Evolutionary conservation across 2,113 vertebrate species (phyloP).

Genomic region (Callaeas wilsoni): DNA sequence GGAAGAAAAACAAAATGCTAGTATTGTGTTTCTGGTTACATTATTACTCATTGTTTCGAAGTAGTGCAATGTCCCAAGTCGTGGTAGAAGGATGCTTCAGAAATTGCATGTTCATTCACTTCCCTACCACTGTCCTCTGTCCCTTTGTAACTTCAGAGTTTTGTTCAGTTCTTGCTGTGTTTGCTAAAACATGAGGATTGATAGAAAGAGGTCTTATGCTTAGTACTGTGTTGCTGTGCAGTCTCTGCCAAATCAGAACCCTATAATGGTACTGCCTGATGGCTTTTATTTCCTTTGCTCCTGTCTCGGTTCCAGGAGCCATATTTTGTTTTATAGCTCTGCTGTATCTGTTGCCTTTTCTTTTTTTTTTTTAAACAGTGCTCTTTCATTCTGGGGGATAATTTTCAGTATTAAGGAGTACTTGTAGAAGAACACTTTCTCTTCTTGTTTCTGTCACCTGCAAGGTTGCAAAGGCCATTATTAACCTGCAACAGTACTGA

Average conservation of each 20-base stretch:
- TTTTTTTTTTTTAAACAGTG: neutral
- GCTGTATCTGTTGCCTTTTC: neutral
- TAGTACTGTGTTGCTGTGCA: neutral
- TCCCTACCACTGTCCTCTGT: neutral
- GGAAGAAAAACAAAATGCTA: neutral
- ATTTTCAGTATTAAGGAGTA: neutral
- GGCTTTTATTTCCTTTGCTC: neutral
- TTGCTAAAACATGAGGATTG: neutral
- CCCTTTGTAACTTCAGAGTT: neutral
- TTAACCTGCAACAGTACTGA: neutral
- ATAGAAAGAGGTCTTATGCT: neutral
- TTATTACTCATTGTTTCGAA: neutral
- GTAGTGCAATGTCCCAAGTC: neutral
- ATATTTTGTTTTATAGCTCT: neutral
- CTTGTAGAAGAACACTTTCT: neutral
- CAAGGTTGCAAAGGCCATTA: neutral
- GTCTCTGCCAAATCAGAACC: neutral
- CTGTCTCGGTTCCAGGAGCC: neutral
- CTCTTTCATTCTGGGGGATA: neutral
- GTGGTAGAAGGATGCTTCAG: neutral
- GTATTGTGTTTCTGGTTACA: neutral
- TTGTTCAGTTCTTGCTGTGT: neutral
- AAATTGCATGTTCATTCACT: neutral
- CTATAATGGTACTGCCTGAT: neutral
- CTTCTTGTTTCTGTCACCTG: neutral